phyloP scores from a whole-genome alignment of 2,113 vertebrate genomes.

The Barbus barbus region DNA sequence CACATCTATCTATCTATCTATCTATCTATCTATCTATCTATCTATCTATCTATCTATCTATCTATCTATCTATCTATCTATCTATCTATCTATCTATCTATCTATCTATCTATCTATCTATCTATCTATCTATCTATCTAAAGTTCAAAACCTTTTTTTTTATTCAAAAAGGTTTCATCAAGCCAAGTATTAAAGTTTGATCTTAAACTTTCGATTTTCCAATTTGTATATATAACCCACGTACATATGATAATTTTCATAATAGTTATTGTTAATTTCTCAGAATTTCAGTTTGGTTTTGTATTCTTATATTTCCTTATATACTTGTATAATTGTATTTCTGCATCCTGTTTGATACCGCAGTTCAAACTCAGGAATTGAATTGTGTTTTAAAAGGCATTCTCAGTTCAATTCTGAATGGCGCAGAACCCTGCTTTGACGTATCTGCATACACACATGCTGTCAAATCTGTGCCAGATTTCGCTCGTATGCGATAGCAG shows the following conservation, averaged over 20 bases:
- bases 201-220: too few species aligned
- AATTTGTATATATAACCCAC: too few species aligned
- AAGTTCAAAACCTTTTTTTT: neutral
- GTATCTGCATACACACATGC: neutral
- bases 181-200: too few species aligned
- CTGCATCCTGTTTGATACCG: too few species aligned
- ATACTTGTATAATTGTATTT: neutral
- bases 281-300: neutral
- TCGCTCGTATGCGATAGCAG: conserved; percentile 28
- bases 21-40: neutral
- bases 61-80: neutral
- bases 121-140: neutral
- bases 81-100: neutral
- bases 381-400: too few species aligned
- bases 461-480: conserved; percentile 23
- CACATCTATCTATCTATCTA: too few species aligned
- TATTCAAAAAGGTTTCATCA: too few species aligned
- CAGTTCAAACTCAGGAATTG: too few species aligned
- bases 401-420: neutral
- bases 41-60: neutral
- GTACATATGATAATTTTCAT: too few species aligned
- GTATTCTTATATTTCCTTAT: neutral
- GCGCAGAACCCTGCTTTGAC: conserved; percentile 11
- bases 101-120: too few species aligned
- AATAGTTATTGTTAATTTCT: neutral